Evolutionary conservation across 2,797 vertebrate species (phyloP).

Genomic region (Otolemur crassicaudatus): DNA sequence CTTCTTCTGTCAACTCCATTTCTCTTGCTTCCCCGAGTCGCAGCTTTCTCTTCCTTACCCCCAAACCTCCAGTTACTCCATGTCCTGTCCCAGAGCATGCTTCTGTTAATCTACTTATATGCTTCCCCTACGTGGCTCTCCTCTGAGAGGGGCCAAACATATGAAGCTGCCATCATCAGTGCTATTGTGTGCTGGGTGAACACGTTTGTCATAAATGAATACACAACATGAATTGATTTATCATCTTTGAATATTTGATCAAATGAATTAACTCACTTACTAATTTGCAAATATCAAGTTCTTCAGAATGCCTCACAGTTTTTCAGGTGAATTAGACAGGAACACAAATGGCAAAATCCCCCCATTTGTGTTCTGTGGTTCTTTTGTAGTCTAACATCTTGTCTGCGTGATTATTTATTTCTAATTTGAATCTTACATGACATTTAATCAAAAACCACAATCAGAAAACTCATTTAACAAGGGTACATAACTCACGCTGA

Average conservation of each 20-base stretch:
- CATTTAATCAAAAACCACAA: slow-evolving; percentile 82
- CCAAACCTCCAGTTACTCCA: neutral
- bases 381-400: slow-evolving; percentile 69
- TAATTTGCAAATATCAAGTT: slow-evolving; percentile 63
- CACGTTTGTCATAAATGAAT: slow-evolving; percentile 50
- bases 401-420: slow-evolving; percentile 79
- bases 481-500: slow-evolving; percentile 68
- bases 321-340: slow-evolving; percentile 59
- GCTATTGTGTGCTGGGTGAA: neutral
- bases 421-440: slow-evolving; percentile 78
- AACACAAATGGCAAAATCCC: slow-evolving; percentile 43
- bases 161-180: neutral
- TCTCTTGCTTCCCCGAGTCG: neutral
- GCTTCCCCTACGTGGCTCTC: neutral
- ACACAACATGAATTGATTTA: slow-evolving; percentile 45
- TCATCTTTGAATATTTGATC: slow-evolving; percentile 66
- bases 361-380: slow-evolving; percentile 53
- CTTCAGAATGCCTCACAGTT: neutral
- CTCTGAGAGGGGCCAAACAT: neutral
- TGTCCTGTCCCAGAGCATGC: neutral
- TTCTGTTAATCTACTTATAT: neutral
- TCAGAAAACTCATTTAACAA: slow-evolving; percentile 82
- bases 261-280: slow-evolving; percentile 56
- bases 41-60: neutral
- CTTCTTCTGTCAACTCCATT: neutral